These are phyloP conservation scores for Anagrus nilaparvatae DNA, from an alignment of 1,140 invertebrate species.

Conservation along the genomic window DNA sequence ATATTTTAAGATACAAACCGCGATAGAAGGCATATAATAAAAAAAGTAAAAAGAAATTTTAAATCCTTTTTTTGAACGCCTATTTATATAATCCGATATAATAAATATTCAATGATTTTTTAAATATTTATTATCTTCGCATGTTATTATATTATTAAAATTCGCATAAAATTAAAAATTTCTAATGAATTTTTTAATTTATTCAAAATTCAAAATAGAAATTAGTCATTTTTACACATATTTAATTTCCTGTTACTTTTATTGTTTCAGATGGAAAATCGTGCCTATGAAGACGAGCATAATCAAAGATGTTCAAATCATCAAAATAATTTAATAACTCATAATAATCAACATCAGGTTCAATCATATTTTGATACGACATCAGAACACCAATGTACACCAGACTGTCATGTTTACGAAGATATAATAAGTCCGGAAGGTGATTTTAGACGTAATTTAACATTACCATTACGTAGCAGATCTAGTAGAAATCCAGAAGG, in stretches of 20 bases:
- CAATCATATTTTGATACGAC: too few species aligned
- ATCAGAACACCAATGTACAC: conserved; percentile 9
- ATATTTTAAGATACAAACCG: too few species aligned
- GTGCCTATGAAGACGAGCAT: conserved; percentile 33
- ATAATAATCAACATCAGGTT: too few species aligned
- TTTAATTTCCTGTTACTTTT: not conserved
- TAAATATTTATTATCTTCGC: too few species aligned
- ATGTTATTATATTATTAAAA: not conserved
- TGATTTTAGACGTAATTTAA: conserved; percentile 29
- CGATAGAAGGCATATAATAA: too few species aligned
- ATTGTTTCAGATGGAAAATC: conserved; percentile 35
- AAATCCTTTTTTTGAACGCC: too few species aligned
- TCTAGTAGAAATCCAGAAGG: conserved; percentile 13
- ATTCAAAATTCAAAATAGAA: conserved; percentile 1
- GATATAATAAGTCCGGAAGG: conserved; percentile 26
- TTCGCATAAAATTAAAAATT: not conserved
- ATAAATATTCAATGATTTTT: too few species aligned
- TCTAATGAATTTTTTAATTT: not conserved
- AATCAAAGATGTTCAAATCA: too few species aligned
- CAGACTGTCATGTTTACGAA: conserved; percentile 33
- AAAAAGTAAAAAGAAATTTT: too few species aligned
- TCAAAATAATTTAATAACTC: too few species aligned
- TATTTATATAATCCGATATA: too few species aligned
- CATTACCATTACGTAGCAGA: conserved; percentile 25
- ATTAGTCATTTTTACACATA: conserved; percentile 2